These are phyloP conservation scores for Labrus mixtus DNA, from an alignment of 2,113 vertebrate genomes.

Conservation along the genomic window DNA sequence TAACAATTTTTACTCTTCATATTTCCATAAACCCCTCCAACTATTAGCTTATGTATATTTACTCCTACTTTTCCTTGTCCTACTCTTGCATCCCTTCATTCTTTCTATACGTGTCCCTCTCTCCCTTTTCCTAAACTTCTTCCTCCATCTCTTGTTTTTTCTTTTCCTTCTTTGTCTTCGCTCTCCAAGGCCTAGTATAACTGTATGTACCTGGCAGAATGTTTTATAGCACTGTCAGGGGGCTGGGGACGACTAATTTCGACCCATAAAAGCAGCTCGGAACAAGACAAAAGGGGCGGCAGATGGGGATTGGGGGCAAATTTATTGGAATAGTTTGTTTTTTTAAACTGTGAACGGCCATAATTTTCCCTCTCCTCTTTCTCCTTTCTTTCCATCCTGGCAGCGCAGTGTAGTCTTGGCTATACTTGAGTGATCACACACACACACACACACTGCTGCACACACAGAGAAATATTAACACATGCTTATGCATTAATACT, in stretches of 20 bases:
- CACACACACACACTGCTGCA: slow-evolving; percentile 6
- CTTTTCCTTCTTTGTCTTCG: slow-evolving; percentile 27
- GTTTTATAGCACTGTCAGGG: slow-evolving; percentile 79
- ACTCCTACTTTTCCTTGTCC: slow-evolving; percentile 22
- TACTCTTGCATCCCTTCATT: slow-evolving; percentile 23
- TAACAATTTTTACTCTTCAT: slow-evolving; percentile 2
- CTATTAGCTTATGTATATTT: slow-evolving; percentile 23
- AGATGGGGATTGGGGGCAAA: slow-evolving; percentile 60
- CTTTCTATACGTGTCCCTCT: not conserved
- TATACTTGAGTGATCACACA: slow-evolving; percentile 41
- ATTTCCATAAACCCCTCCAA: slow-evolving; percentile 33
- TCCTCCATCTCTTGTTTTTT: slow-evolving; percentile 40
- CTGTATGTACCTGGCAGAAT: slow-evolving; percentile 74
- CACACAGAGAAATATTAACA: slow-evolving; percentile 28
- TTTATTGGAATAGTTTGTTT: slow-evolving; percentile 76
- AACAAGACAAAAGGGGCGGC: slow-evolving; percentile 72
- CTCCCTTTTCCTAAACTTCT: slow-evolving; percentile 20
- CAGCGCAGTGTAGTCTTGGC: slow-evolving; percentile 42
- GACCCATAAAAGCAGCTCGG: slow-evolving; percentile 72
- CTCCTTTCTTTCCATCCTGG: slow-evolving; percentile 67
- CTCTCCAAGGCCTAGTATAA: slow-evolving; percentile 67
- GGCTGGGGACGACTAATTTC: slow-evolving; percentile 75
- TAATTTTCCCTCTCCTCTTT: slow-evolving; percentile 75
- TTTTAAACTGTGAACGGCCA: slow-evolving; percentile 70
- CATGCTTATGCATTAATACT: slow-evolving; percentile 23